Conservation (phyloP, 2,113 vertebrate species). For the Gnathonemus longibarbis region DNA sequence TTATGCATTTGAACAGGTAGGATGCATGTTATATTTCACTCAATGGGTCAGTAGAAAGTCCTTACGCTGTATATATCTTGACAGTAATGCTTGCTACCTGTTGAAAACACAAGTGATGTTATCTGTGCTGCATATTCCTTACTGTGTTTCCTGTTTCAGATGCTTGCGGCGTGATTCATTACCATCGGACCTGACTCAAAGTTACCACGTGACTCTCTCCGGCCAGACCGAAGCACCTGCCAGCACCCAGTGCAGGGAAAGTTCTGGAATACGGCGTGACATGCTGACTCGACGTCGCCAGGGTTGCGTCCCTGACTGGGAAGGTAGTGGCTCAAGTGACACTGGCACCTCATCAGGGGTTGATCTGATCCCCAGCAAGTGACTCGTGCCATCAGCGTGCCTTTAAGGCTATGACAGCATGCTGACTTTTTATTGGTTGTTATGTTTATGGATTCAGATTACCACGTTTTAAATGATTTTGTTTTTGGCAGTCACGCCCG, state of each 20-base stretch:
- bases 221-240: neutral
- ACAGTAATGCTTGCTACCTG: neutral
- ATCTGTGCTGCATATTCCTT: no score
- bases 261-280: constrained; percentile 26
- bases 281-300: neutral
- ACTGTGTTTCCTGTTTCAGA: neutral
- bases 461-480: constrained; percentile 16
- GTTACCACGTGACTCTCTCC: neutral
- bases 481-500: constrained; percentile 10
- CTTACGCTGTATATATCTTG: neutral
- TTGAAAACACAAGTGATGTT: neutral
- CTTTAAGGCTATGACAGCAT: constrained; percentile 20
- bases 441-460: constrained; percentile 35
- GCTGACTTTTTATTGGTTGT: constrained; percentile 19
- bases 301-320: neutral
- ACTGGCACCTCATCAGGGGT: constrained; percentile 14
- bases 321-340: constrained; percentile 19
- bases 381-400: constrained; percentile 25
- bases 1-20: neutral
- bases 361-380: constrained; percentile 11
- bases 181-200: neutral
- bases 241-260: constrained; percentile 10
- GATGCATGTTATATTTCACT: neutral
- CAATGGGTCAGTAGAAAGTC: neutral
- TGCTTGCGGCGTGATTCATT: neutral